Base-by-base conservation (phyloP, 2,113 vertebrate species). In the Trogon melanurus region DNA sequence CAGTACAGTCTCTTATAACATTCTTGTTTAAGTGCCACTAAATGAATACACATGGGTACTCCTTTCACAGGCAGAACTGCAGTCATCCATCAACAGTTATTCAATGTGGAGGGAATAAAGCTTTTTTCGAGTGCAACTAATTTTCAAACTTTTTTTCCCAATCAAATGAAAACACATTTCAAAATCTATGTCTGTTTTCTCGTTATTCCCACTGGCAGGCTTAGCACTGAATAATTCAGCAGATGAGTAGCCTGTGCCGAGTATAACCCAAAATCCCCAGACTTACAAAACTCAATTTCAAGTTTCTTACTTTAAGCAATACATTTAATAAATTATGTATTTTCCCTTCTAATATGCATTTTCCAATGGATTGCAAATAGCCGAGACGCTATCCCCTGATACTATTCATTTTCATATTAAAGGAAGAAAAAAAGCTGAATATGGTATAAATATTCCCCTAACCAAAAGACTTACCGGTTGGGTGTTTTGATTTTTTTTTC, bases 261-360 rank as follows among this genome's bases (percentile, higher is more conserved):
- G 84, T 94, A 95, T 80, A 96, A 97, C 79, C 92, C 89, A 45
- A 97, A 95, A 91, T 96, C 88, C 58, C 74, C 57, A 96, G 73
- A 89, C 87, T 95, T 96, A 90, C 34, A 95, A 97, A 97, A 95
- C 76, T 94, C 94, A 85, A 97, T 97, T 97, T 97, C 89, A 97
- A 97, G 70, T 88, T 96, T 97, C 88, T 97, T 71, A 96, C 94
- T 94, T 97, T 97, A 97, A 98, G 97, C 89, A 89, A 91, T 89
- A 65, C 69, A 92, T 95, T 95, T 95, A 93, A 97, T 98, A 97
- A 98, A 98, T 98, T 97, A 97, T 98, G 79, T 80, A 97, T 96
- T 96, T 97, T 88, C 54, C 13, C 18, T 83, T 84, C 73, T 93
- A 95, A 94, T 96, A 93, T 65, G 74, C 93, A 90, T 97, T 97